Evolutionary conservation across 2,888 invertebrate species (phyloP).

Genomic region (Scaptomyza reducta): DNA sequence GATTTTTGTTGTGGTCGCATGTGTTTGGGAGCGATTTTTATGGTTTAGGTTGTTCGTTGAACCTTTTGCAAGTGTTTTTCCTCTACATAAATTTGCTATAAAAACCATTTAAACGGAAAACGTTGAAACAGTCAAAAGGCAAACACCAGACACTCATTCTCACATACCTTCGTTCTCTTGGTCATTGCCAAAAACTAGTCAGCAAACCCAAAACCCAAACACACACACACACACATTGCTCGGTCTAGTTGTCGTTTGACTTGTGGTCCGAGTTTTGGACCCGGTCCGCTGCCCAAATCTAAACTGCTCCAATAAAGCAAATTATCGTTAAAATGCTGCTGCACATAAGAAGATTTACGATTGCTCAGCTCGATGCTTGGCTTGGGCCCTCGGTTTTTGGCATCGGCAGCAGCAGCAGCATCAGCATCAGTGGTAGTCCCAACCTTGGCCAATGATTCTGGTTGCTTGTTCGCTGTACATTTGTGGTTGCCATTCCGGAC

Average conservation of each 20-base stretch:
- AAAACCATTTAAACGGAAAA: constrained; percentile 80
- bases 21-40: constrained; percentile 73
- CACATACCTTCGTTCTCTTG: background rate
- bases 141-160: constrained; percentile 12
- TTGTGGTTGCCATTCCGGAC: constrained; percentile 48
- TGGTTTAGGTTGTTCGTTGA: constrained; percentile 71
- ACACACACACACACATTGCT: constrained; percentile 26
- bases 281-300: constrained; percentile 71
- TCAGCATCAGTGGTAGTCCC: constrained; percentile 13
- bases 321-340: constrained; percentile 79
- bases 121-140: constrained; percentile 75
- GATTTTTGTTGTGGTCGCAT: constrained; percentile 54
- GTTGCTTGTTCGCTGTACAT: constrained; percentile 49
- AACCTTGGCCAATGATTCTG: constrained; percentile 54
- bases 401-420: constrained; percentile 28
- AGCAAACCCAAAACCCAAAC: constrained; percentile 33
- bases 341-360: constrained; percentile 81
- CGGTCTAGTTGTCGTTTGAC: constrained; percentile 69
- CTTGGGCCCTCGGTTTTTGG: constrained; percentile 49
- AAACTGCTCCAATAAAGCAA: constrained; percentile 80
- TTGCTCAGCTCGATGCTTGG: constrained; percentile 69
- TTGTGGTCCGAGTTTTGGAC: constrained; percentile 48
- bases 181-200: constrained; percentile 56
- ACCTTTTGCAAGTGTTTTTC: constrained; percentile 75
- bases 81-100: constrained; percentile 81